A percentile compares a stretch with the other conserved stretches of the same genome.
phyloP scores from a whole-genome alignment of 2,113 vertebrate species.

The Chloropsis cyanopogon region DNA sequence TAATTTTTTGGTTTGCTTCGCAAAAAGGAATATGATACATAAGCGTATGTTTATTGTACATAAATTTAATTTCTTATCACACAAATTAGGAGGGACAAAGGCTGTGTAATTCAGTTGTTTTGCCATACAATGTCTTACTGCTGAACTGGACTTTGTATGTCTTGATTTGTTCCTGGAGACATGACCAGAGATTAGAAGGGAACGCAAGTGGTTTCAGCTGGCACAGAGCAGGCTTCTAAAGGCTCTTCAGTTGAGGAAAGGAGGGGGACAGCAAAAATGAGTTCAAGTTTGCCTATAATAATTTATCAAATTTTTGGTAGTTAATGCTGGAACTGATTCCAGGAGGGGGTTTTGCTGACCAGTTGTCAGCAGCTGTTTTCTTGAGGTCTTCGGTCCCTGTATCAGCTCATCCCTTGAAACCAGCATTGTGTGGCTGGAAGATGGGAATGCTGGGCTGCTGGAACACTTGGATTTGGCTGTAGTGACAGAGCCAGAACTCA shows the following conservation, averaged over 20 bases:
- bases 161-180: neutral
- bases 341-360: neutral
- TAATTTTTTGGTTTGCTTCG: neutral
- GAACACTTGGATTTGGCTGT: accelerated
- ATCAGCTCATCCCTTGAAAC: neutral
- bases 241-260: neutral
- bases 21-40: neutral
- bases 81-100: neutral
- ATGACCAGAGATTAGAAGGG: neutral
- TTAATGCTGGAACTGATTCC: neutral
- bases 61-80: neutral
- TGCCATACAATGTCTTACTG: neutral
- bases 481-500: neutral
- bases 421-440: neutral
- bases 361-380: neutral
- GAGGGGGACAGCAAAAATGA: neutral
- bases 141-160: neutral
- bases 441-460: neutral
- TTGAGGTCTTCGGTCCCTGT: neutral
- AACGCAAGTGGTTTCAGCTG: neutral
- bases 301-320: neutral
- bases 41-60: neutral
- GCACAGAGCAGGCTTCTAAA: neutral
- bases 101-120: neutral
- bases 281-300: neutral